Evolutionary conservation across 1,140 invertebrate genomes (phyloP), one percentile per base, ranked within the genome.

Genomic region (Hermatobates lingyangjiaoensis): DNA sequence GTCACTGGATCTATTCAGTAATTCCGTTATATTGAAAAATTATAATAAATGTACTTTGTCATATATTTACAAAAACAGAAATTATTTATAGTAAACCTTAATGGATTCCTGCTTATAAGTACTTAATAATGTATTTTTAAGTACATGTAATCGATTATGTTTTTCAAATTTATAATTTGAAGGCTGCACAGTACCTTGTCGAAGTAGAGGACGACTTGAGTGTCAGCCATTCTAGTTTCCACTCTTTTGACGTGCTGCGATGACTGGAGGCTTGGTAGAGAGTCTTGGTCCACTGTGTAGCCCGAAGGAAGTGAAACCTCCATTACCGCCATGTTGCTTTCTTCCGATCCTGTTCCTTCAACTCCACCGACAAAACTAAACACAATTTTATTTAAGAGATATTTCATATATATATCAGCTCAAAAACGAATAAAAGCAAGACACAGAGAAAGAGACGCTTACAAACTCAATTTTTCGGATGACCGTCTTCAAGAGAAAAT

Each of bases 291-390:
- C 0, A 84, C 81, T 1, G 80, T 79, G 62, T 85, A 92, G 28
- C 88, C 87, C 21, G 84, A 88, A 1, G 87, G 86, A 45, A 91
- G 69, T 56, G 74, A 75, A 0, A 91, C 78, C 68, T 90, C 86
- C 77, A 91, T 83, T 1, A 92, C 81, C 38, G 84, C 87, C 87
- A 92, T 91, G 61, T 90, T 90, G 57, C 81, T 83, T 55, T 74
- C 70, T 49, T 76, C 73, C 1, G 55, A 57, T 21, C 55, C 59
- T 12, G 21, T 20, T 14, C 21, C 26, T 27, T 27, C 45, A 10
- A 46, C 24, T 18, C 39, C 39, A 20, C 14, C 21, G 5, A 42
- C 39, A 42, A 42, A 42, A 42, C 39, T 42, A 18, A 42, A 42
- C 5, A n/a, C n/a, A n/a, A n/a, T n/a, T n/a, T n/a, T n/a, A n/a